Conservation (phyloP, 2,888 invertebrate genomes). For the Synergus umbraculus region DNA sequence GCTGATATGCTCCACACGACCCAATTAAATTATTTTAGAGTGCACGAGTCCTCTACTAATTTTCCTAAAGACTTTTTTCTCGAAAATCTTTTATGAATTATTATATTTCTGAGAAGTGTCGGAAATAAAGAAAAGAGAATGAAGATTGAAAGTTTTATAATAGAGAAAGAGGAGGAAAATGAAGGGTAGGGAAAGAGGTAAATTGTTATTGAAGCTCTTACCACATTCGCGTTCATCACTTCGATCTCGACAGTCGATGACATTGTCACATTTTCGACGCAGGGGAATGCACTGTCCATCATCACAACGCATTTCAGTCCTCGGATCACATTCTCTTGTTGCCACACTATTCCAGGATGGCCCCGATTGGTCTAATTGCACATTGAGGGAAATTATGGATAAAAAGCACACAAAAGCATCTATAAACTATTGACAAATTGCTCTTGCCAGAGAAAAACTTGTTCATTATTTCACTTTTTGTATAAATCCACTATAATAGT, state of each 20-base stretch:
- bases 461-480: background rate
- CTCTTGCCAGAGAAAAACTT: conserved; percentile 10
- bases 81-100: background rate
- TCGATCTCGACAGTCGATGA: conserved; percentile 80
- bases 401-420: conserved; percentile 51
- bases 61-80: conserved; percentile 11
- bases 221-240: conserved; percentile 84
- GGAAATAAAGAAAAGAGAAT: background rate
- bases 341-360: conserved; percentile 46
- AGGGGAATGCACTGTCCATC: conserved; percentile 81
- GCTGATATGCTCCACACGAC: background rate
- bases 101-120: background rate
- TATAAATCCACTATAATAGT: background rate
- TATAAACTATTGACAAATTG: conserved; percentile 54
- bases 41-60: conserved; percentile 43
- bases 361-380: conserved; percentile 60
- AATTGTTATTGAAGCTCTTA: conserved; percentile 66
- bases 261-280: conserved; percentile 81
- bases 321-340: conserved; percentile 63
- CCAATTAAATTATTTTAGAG: conserved; percentile 4
- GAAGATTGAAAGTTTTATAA: background rate
- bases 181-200: conserved; percentile 1
- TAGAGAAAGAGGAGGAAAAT: background rate
- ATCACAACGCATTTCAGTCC: conserved; percentile 78
- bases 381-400: conserved; percentile 47